Evolutionary conservation across 2,113 vertebrate genomes (phyloP), one percentile per base, ranked within the genome.

Genomic region (Otolemur garnettii): DNA sequence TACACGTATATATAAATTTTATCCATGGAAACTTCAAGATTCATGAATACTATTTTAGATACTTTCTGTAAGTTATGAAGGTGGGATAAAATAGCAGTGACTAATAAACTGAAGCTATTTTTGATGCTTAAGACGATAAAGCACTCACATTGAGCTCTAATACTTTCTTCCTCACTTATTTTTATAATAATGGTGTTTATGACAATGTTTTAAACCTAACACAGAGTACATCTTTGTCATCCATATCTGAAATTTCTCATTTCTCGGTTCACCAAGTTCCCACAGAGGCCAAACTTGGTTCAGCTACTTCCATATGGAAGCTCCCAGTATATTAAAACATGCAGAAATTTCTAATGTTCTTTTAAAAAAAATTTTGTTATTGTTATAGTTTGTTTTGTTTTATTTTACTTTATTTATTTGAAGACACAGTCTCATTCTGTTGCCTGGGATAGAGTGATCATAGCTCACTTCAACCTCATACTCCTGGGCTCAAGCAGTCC

Each of bases 31-130:
- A 96, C 66, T 7, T 75, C 22, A 87, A 45, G n/a, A 55, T 35
- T 53, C 50, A 59, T 80, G 30, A 80, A 21, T 26, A 8, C 15
- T 80, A 59, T 45, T 95, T 96, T 92, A 64, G 8, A 30, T 55
- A 77, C 90, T 90, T 92, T 14, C 10, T 57, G 42, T 81, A 55
- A 80, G 6, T 64, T 89, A 59, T 64, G 66, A 92, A 92, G 30
- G 6, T 42, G 53, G 6, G 4, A 5, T 30, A 64, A 82, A 77
- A 60, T 71, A 82, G 13, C 18, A 13, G 1, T 38, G 15, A 7
- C 62, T 92, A 33, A 79, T 69, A 30, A 69, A 64, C n/a, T 26
- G 53, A 81, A 93, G 45, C 59, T 82, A 38, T 72, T 75, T 3
- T 91, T 82, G 83, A 80, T 30, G 0, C 28, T 75, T 94, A 55